A percentile compares a stretch with the other conserved stretches of the same genome.
phyloP scores from a whole-genome alignment of 1,140 invertebrate species.

The Parapsyche elsis region DNA sequence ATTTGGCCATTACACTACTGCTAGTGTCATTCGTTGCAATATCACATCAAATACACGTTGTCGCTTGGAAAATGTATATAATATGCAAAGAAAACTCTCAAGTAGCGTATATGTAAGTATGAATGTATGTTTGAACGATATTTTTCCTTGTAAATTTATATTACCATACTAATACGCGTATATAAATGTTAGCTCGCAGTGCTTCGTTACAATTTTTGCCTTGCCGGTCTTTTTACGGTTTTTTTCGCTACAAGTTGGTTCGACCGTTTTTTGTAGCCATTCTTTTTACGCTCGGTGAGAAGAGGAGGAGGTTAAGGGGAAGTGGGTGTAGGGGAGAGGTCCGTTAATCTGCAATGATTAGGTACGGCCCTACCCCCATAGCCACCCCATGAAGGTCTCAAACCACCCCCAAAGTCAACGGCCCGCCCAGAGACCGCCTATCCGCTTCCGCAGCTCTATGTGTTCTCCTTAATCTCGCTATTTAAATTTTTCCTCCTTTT shows the following conservation, averaged over 20 bases:
- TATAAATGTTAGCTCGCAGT: too few relatives aligned
- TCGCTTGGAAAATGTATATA: too few relatives aligned
- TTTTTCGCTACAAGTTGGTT: conserved; percentile 30
- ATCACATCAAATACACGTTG: too few relatives aligned
- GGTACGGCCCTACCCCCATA: conserved; percentile 25
- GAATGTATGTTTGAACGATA: too few relatives aligned
- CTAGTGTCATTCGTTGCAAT: too few relatives aligned
- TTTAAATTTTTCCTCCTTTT: conserved; percentile 51
- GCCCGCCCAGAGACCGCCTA: conserved; percentile 23
- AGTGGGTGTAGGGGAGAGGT: neutral
- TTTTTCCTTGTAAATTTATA: too few relatives aligned
- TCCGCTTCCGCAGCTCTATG: conserved; percentile 35
- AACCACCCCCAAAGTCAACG: conserved; percentile 13
- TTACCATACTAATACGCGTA: too few relatives aligned
- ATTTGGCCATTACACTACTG: too few relatives aligned
- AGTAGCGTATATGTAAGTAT: too few relatives aligned
- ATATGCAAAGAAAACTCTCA: too few relatives aligned
- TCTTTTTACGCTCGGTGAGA: conserved; percentile 19
- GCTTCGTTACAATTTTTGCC: conserved; percentile 1
- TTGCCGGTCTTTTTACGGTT: neutral
- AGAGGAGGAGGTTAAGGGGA: too few relatives aligned
- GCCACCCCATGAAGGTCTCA: neutral
- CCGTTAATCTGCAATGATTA: conserved; percentile 53
- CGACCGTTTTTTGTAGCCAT: conserved; percentile 32
- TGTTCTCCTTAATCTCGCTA: conserved; percentile 52